Percentiles rank a stretch among this genome's conserved stretches.
These are phyloP conservation scores for Meloidogyne floridensis DNA, from an alignment of 1,140 invertebrate species.

Conservation along the genomic window DNA sequence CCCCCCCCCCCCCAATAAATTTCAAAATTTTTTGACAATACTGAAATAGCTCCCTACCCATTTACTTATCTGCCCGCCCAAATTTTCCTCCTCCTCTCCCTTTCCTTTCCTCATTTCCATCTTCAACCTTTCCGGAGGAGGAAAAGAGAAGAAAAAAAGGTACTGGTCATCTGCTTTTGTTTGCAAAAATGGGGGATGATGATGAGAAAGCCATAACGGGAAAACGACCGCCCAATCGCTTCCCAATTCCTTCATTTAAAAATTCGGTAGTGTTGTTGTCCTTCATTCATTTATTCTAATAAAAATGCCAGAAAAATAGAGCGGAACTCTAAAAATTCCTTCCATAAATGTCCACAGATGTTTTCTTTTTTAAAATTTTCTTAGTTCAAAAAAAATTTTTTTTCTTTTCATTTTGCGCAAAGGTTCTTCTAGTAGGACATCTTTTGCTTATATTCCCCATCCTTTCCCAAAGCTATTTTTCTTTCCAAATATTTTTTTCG, in stretches of 20 bases:
- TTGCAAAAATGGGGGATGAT: neutral
- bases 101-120: neutral
- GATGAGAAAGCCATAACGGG: conserved; percentile 4
- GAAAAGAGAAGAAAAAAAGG: neutral
- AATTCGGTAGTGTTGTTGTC: neutral
- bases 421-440: too few relatives aligned
- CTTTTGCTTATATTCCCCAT: neutral
- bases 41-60: neutral
- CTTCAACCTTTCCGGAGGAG: neutral
- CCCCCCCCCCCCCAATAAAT: too few relatives aligned
- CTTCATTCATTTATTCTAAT: neutral
- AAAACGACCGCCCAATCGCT: conserved; percentile 7
- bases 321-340: neutral
- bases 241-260: conserved; percentile 9
- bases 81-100: neutral
- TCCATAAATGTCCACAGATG: conserved; percentile 8
- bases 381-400: neutral
- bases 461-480: neutral
- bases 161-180: neutral
- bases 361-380: neutral
- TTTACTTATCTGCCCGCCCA: neutral
- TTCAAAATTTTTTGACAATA: neutral
- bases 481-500: neutral
- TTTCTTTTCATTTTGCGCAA: neutral
- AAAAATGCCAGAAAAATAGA: neutral